Evolutionary conservation across 2,113 vertebrate genomes (phyloP).

Genomic region (Podiceps cristatus): DNA sequence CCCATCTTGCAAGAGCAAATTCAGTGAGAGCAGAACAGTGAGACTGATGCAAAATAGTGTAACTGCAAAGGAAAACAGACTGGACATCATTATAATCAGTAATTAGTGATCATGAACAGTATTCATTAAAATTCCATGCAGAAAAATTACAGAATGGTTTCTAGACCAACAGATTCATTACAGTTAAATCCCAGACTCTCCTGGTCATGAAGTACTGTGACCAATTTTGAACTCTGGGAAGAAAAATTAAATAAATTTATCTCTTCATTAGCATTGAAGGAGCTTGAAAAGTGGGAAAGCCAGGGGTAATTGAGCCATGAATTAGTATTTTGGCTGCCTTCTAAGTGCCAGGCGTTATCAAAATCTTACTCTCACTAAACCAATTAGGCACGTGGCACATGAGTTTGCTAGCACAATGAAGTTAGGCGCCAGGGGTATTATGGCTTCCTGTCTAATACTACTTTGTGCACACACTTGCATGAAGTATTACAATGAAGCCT

Average conservation of each 20-base stretch:
- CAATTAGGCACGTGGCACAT: fast-evolving
- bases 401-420: not conserved
- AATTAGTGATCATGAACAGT: not conserved
- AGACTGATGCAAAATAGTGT: not conserved
- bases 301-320: not conserved
- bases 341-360: not conserved
- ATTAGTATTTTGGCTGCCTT: not conserved
- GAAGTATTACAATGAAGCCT: not conserved
- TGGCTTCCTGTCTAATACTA: not conserved
- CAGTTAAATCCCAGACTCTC: not conserved
- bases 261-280: not conserved
- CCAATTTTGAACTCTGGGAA: not conserved
- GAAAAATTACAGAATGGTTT: not conserved
- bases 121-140: not conserved
- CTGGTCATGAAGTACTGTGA: not conserved
- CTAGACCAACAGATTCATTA: not conserved
- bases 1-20: not conserved
- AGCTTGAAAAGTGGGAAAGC: not conserved
- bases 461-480: not conserved
- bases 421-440: not conserved
- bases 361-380: not conserved
- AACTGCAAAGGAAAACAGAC: not conserved
- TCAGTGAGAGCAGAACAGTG: not conserved
- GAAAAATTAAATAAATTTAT: not conserved
- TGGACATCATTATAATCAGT: not conserved